Evolutionary conservation across 2,888 invertebrate genomes (phyloP).

Genomic region (Sesia bembeciformis): DNA sequence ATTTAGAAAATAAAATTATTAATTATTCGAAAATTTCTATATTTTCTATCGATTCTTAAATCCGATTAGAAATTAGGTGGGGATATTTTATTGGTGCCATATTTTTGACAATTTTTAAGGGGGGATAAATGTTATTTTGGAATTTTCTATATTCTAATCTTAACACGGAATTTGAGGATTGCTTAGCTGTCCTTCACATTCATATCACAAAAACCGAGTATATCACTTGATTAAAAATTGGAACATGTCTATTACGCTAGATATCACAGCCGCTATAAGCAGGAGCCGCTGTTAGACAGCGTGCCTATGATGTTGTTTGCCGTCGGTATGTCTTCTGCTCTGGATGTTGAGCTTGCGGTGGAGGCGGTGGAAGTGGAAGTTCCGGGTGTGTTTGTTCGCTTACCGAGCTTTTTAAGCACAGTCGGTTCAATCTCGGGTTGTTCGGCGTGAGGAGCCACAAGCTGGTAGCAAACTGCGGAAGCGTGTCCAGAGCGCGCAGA

Average conservation of each 20-base stretch:
- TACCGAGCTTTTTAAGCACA: conserved; percentile 23
- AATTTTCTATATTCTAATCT: too few species aligned
- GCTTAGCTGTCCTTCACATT: too few species aligned
- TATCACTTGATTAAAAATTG: not conserved
- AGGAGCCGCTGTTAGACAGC: conserved; percentile 29
- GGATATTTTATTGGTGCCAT: too few species aligned
- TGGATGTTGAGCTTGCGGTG: conserved; percentile 5
- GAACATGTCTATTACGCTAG: not conserved
- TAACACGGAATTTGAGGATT: too few species aligned
- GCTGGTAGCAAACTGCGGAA: conserved; percentile 89
- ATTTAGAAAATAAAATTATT: too few species aligned
- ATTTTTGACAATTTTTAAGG: too few species aligned
- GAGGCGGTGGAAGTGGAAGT: conserved; percentile 10
- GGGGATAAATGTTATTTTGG: too few species aligned
- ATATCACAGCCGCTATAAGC: conserved; percentile 14
- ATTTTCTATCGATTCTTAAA: too few species aligned
- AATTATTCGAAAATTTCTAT: too few species aligned
- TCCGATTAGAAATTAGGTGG: too few species aligned
- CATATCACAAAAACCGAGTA: too few species aligned
- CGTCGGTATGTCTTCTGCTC: conserved; percentile 45
- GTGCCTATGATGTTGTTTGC: conserved; percentile 56
- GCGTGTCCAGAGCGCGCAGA: conserved; percentile 94
- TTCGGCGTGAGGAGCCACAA: conserved; percentile 67
- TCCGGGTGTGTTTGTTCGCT: conserved; percentile 11
- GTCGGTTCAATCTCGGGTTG: conserved; percentile 20